phyloP scores from a whole-genome alignment of 2,113 vertebrate genomes.

The Ochotona princeps region DNA sequence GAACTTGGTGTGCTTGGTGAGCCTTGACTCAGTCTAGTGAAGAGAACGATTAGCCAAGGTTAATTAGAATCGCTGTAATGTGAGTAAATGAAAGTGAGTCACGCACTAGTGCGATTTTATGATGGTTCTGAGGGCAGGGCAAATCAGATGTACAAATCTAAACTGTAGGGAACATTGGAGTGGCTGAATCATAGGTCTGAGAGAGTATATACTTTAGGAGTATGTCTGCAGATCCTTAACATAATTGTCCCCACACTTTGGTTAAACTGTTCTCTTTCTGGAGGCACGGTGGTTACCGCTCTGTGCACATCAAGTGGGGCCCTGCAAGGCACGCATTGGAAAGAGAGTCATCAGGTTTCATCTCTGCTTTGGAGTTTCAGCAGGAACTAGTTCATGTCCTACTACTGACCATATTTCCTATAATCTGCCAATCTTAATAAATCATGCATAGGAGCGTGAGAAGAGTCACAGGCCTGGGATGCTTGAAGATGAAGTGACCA shows the following conservation, averaged over 20 bases:
- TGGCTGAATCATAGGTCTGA: conserved; percentile 46
- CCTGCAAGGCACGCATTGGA: neutral
- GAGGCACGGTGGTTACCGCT: neutral
- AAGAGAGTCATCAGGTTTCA: neutral
- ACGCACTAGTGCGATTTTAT: conserved; percentile 82
- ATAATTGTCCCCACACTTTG: conserved; percentile 33
- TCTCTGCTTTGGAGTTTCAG: neutral
- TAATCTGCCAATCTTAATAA: neutral
- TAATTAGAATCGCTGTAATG: conserved; percentile 82
- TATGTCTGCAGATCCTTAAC: conserved; percentile 29
- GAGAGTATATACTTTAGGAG: conserved; percentile 40
- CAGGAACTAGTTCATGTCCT: neutral
- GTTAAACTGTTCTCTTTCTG: conserved; percentile 42
- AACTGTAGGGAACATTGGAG: conserved; percentile 66
- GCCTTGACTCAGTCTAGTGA: conserved; percentile 80
- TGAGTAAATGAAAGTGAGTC: conserved; percentile 84
- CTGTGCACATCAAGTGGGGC: neutral
- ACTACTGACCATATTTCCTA: neutral
- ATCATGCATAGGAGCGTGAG: neutral
- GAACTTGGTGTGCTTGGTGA: conserved; percentile 61
- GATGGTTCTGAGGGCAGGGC: conserved; percentile 76
- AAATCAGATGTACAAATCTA: conserved; percentile 75
- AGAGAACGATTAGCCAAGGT: conserved; percentile 80
- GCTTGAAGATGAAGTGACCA: neutral
- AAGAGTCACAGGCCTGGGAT: neutral